These are phyloP conservation scores for Chascanopsetta lugubris DNA, from an alignment of 2,113 vertebrate species.

Conservation along the genomic window DNA sequence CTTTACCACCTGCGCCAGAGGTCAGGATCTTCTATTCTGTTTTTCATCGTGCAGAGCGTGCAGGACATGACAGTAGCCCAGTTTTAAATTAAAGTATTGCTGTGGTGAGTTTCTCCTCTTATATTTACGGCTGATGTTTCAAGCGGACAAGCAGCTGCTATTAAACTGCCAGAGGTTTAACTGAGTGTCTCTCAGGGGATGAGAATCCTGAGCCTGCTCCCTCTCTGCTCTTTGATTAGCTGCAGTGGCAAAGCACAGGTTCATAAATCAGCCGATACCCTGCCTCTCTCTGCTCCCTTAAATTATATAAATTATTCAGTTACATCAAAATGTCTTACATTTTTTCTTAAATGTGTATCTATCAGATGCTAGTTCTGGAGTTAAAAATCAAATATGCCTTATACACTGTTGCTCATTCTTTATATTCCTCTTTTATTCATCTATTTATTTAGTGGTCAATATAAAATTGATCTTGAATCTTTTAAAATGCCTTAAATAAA, in stretches of 20 bases:
- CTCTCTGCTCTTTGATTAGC: conserved; percentile 51
- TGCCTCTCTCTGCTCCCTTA: background rate
- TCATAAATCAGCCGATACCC: conserved; percentile 40
- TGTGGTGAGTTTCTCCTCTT: background rate
- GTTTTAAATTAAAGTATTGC: background rate
- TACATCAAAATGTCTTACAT: too few species aligned
- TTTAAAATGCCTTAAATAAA: too few species aligned
- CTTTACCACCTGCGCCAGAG: background rate
- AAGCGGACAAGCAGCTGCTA: conserved; percentile 37
- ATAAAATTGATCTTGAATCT: too few species aligned
- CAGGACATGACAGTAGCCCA: background rate
- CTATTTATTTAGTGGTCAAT: too few species aligned
- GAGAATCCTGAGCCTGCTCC: conserved; percentile 8
- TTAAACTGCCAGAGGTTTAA: conserved; percentile 48
- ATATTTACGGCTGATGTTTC: conserved; percentile 18
- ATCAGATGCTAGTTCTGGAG: too few species aligned
- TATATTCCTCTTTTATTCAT: too few species aligned
- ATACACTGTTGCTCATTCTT: too few species aligned
- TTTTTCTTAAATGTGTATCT: too few species aligned
- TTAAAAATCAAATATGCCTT: too few species aligned
- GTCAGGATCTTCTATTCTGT: background rate
- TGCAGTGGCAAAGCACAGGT: conserved; percentile 11
- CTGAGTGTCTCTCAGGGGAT: conserved; percentile 31
- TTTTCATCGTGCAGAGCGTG: conserved; percentile 7
- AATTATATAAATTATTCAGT: too few species aligned